Base-by-base conservation (phyloP, 64 coral and sea anemone genomes). In the Dendrophyllia cribrosa region DNA sequence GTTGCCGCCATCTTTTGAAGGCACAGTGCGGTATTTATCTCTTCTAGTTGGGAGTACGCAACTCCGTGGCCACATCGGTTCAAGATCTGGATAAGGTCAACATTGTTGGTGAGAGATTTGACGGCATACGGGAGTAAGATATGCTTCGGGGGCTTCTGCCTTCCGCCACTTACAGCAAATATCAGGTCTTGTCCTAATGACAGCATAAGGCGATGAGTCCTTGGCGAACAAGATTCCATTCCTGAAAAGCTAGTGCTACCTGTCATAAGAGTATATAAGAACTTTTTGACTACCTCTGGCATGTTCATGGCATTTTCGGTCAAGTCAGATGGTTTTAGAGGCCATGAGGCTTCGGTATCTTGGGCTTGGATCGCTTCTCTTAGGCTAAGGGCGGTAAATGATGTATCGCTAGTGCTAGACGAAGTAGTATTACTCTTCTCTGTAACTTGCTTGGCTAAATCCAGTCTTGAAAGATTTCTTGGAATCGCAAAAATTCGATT, bases 401-500 rank as follows among this genome's bases (percentile, higher is more conserved):
- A 70, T 26, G 23, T 74, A 66, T 74, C 46, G 58, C 44, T 43
- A 67, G 25, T 79, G 45, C 58, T 77, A 71, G 60, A 48, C 17
- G 76, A 63, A 77, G 22, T 72, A 72, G 8, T 12, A 14, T 72
- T 13, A 45, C 70, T 12, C 24, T 14, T 72, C 26, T 72, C 70
- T 13, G 66, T 76, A 51, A 70, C 79, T 34, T 89, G 78, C 70
- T 72, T 89, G 59, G 79, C 87, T 50, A 90, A 72, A 17, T 94
- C 76, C 55, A 74, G 26, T 77, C 56, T 70, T 20, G 92, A 84
- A 53, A 89, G 64, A 74, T 14, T 89, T 24, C 88, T 26, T 51
- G 79, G 92, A 74, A 94, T 94, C 46, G 83, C 87, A 89, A 88
- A 94, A 60, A 94, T 6, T 16, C 86, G 63, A 8, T 89, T 94